A percentile compares a stretch with the other conserved stretches of the same genome.
phyloP scores from a whole-genome alignment of 2,888 invertebrate genomes.

The Heteropelma amictum region DNA sequence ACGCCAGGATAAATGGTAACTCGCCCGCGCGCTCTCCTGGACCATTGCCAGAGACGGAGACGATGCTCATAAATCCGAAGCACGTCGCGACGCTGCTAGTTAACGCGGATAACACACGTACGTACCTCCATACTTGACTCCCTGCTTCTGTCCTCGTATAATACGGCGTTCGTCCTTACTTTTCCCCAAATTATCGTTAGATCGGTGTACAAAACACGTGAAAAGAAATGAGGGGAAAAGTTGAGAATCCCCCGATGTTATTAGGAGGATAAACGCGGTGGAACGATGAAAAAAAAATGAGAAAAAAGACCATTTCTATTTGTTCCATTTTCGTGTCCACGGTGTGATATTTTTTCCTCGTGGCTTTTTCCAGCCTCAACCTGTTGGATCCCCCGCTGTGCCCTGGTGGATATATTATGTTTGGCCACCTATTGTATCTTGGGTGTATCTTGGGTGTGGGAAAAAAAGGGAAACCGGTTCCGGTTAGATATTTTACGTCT shows the following conservation, averaged over 20 bases:
- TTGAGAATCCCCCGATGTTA: neutral
- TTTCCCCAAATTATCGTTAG: neutral
- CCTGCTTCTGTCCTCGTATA: neutral
- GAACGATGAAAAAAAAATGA: constrained; percentile 8
- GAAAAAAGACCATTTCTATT: constrained; percentile 1
- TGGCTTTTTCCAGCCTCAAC: constrained; percentile 8
- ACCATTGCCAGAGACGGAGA: constrained; percentile 67
- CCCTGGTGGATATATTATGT: neutral
- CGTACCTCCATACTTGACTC: constrained; percentile 45
- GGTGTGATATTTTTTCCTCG: neutral
- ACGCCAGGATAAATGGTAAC: constrained; percentile 68
- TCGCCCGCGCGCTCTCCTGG: constrained; percentile 59
- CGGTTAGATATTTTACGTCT: constrained; percentile 16
- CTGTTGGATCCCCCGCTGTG: constrained; percentile 38
- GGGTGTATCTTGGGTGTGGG: neutral
- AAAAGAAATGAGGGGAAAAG: neutral
- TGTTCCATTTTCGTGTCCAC: constrained; percentile 7
- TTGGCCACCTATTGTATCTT: neutral
- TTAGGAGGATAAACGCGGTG: neutral
- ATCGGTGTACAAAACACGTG: neutral
- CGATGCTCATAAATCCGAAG: constrained; percentile 70
- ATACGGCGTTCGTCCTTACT: constrained; percentile 23
- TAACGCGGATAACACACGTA: constrained; percentile 62
- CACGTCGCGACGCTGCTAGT: constrained; percentile 68
- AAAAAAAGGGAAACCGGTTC: constrained; percentile 31